Percentiles rank a stretch among this genome's conserved stretches.
Conservation (phyloP, 2,888 invertebrate genomes). For the Coremacera marginata region DNA sequence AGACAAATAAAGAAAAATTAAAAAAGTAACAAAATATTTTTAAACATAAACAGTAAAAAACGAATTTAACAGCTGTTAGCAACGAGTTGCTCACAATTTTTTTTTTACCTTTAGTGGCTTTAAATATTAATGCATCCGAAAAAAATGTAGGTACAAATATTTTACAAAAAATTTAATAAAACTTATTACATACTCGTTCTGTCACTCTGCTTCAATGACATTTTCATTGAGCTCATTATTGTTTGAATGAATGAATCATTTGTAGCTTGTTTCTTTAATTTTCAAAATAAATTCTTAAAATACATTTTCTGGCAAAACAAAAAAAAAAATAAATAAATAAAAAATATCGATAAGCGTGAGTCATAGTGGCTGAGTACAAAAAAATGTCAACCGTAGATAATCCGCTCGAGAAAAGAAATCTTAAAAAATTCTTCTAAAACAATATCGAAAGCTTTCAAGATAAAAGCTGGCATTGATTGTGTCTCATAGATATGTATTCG, state of each 20-base stretch:
- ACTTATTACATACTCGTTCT: no score
- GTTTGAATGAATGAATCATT: not conserved
- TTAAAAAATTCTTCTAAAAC: no score
- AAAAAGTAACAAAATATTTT: not conserved
- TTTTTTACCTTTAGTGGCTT: not conserved
- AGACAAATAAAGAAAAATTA: not conserved
- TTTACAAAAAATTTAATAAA: no score
- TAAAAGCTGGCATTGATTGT: no score
- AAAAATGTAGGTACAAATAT: constrained; percentile 5
- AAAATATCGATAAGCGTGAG: no score
- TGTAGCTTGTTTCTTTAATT: no score
- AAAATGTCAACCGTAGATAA: no score
- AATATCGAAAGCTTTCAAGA: no score
- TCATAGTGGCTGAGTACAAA: no score
- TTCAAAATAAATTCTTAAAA: not conserved
- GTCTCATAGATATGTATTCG: no score
- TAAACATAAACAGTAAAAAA: not conserved
- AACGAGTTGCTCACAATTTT: not conserved
- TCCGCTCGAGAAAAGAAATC: no score
- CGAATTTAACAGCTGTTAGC: not conserved
- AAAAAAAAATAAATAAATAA: no score
- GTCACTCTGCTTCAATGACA: not conserved
- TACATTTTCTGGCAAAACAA: not conserved
- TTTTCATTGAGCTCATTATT: not conserved
- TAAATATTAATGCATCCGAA: not conserved